These are phyloP conservation scores for Lagopus muta DNA, from an alignment of 2,113 vertebrate species.

Conservation along the genomic window DNA sequence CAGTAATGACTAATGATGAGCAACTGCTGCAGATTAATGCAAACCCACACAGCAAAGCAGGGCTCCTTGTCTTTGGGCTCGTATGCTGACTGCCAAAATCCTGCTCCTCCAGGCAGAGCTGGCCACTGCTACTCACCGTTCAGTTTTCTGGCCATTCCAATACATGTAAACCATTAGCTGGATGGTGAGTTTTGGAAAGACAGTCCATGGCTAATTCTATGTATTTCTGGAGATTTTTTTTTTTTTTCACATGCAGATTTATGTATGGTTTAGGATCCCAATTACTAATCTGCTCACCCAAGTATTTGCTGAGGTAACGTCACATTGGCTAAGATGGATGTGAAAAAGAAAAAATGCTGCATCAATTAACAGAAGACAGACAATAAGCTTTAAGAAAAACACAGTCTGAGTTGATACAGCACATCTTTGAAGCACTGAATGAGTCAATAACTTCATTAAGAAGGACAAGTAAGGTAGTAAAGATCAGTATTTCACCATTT, in stretches of 20 bases:
- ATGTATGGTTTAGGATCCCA: neutral
- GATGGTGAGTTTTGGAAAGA: neutral
- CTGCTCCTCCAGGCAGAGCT: neutral
- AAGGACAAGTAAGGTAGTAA: neutral
- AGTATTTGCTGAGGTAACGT: neutral
- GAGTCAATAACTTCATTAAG: neutral
- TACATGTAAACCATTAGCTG: neutral
- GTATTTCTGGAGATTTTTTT: neutral
- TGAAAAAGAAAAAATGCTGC: neutral
- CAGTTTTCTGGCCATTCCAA: neutral
- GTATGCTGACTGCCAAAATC: accelerated
- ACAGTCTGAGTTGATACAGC: neutral
- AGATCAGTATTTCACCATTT: constrained; percentile 3
- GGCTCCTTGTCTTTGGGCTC: neutral
- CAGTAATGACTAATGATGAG: neutral
- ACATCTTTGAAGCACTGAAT: neutral
- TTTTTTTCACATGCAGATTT: neutral
- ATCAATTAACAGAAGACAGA: neutral
- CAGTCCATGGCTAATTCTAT: neutral
- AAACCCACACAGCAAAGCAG: neutral
- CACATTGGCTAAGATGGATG: neutral
- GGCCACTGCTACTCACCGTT: neutral
- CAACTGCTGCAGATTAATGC: neutral
- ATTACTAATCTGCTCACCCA: neutral
- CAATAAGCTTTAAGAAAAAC: neutral